A percentile compares a stretch with the other conserved stretches of the same genome.
These are phyloP conservation scores for Ophonus ardosiacus DNA, from an alignment of 2,888 invertebrate genomes.

Conservation along the genomic window DNA sequence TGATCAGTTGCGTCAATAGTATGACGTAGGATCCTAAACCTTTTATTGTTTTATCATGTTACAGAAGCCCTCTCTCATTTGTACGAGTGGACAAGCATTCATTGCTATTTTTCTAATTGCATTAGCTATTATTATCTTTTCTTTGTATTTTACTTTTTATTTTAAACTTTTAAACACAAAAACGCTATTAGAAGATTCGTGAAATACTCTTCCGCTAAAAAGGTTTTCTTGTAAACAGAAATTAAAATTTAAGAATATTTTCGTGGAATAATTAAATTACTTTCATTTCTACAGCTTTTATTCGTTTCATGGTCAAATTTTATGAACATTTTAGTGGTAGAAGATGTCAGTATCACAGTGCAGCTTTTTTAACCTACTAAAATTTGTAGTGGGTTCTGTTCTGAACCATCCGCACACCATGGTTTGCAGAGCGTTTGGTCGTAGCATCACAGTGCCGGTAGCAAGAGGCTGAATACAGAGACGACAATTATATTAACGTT, in stretches of 20 bases:
- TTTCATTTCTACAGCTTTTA: not conserved
- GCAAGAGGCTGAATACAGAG: not conserved
- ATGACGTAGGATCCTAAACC: not conserved
- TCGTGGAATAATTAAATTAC: not conserved
- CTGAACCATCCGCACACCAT: no score
- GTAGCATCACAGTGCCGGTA: no score
- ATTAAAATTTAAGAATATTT: not conserved
- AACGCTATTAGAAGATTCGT: slow-evolving; percentile 23
- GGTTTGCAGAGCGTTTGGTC: no score
- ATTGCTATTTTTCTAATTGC: not conserved
- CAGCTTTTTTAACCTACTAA: no score
- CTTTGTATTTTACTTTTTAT: not conserved
- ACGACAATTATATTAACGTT: not conserved
- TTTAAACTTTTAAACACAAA: slow-evolving; percentile 5
- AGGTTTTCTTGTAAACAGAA: slow-evolving; percentile 1
- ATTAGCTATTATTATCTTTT: slow-evolving; percentile 2
- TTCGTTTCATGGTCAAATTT: no score
- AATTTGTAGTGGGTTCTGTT: no score
- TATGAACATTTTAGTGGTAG: no score
- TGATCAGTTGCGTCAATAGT: not conserved
- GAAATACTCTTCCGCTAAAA: slow-evolving; percentile 3
- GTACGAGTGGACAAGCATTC: not conserved
- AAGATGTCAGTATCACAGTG: no score
- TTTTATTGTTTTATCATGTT: not conserved
- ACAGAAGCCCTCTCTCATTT: not conserved